A percentile compares a stretch with the other conserved stretches of the same genome.
Evolutionary conservation across 2,888 invertebrate species (phyloP).

Genomic region (Sisyra nigra): DNA sequence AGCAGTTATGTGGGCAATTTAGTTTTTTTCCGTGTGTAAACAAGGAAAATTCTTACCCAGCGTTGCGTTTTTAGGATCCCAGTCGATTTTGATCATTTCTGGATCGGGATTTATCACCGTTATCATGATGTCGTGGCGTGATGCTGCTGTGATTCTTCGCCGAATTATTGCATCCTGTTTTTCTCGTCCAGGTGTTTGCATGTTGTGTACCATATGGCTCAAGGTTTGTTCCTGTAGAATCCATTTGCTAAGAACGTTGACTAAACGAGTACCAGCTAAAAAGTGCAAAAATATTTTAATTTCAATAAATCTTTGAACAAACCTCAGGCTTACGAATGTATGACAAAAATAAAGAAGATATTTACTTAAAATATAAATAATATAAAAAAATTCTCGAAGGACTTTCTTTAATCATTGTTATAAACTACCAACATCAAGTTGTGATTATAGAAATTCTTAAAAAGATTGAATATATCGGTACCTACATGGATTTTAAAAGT

Average conservation of each 20-base stretch:
- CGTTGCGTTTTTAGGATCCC: slow-evolving; percentile 28
- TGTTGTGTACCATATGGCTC: slow-evolving; percentile 25
- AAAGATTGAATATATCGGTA: too few species aligned
- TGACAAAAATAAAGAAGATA: too few species aligned
- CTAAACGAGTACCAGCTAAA: slow-evolving; percentile 32
- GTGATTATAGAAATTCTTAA: too few species aligned
- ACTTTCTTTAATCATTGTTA: too few species aligned
- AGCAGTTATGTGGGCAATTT: too few species aligned
- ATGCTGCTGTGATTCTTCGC: slow-evolving; percentile 34
- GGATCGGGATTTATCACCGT: slow-evolving; percentile 76
- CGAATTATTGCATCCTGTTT: slow-evolving; percentile 19
- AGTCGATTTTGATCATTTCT: slow-evolving; percentile 44
- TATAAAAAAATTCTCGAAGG: too few species aligned
- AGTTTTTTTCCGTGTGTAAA: too few species aligned
- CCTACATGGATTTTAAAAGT: too few species aligned
- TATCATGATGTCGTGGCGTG: slow-evolving; percentile 62
- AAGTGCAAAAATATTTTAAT: neutral
- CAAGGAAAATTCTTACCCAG: slow-evolving; percentile 1
- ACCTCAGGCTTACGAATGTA: too few species aligned
- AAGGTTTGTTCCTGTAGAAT: slow-evolving; percentile 33
- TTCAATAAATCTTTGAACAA: neutral
- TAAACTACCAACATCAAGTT: too few species aligned
- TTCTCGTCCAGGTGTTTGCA: slow-evolving; percentile 28
- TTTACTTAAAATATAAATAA: too few species aligned
- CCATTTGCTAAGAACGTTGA: slow-evolving; percentile 34